Conservation (phyloP, 2,888 invertebrate species). For the Epistrophe grossulariae region DNA sequence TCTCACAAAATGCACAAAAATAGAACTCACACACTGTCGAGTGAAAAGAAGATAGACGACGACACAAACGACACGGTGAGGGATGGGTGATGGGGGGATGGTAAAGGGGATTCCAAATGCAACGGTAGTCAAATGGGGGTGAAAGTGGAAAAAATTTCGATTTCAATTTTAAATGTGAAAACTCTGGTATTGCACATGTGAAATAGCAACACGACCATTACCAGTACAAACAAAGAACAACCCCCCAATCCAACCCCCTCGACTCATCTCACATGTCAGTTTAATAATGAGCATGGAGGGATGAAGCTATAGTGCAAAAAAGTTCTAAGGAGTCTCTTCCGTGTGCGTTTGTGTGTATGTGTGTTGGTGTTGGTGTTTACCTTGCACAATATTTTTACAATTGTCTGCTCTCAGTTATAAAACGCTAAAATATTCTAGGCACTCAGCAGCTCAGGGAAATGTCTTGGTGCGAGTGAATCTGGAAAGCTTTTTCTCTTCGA, state of each 20-base stretch:
- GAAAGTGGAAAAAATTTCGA: slow-evolving; percentile 78
- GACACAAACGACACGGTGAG: not conserved
- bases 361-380: slow-evolving; percentile 46
- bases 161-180: slow-evolving; percentile 77
- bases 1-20: slow-evolving; percentile 67
- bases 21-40: slow-evolving; percentile 72
- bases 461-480: slow-evolving; percentile 59
- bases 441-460: slow-evolving; percentile 42
- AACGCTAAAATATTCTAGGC: slow-evolving; percentile 48
- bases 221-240: not conserved
- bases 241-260: not conserved
- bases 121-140: slow-evolving; percentile 72
- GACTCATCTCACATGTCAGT: not conserved
- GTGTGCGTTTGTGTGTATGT: slow-evolving; percentile 31
- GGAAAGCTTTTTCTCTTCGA: slow-evolving; percentile 64
- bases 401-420: slow-evolving; percentile 61
- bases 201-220: slow-evolving; percentile 39
- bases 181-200: slow-evolving; percentile 58
- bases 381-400: slow-evolving; percentile 74
- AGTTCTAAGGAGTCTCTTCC: slow-evolving; percentile 68
- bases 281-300: slow-evolving; percentile 43
- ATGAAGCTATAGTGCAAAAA: slow-evolving; percentile 20
- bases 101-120: slow-evolving; percentile 24
- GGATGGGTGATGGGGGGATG: not conserved
- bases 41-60: slow-evolving; percentile 41